Conservation (phyloP, 2,113 vertebrate genomes). For the Acrocephalus kingi region DNA sequence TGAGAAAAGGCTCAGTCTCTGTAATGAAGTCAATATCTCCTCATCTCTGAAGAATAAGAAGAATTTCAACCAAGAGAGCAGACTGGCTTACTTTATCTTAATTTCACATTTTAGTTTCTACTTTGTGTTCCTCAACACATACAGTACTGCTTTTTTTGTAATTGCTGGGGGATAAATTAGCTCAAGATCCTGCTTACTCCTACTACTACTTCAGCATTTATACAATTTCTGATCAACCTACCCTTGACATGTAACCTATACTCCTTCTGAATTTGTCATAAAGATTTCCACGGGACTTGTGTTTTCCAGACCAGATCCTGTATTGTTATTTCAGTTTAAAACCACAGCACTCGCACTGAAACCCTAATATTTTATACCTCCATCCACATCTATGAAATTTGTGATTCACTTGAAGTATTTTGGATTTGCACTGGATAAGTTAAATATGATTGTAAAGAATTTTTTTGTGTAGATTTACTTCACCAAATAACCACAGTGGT, state of each 20-base stretch:
- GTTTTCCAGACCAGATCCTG: neutral
- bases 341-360: neutral
- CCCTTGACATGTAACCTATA: constrained; percentile 25
- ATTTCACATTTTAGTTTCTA: constrained; percentile 3
- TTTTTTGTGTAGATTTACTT: neutral
- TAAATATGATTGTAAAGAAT: neutral
- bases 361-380: neutral
- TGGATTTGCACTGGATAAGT: neutral
- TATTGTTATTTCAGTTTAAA: constrained; percentile 9
- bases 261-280: constrained; percentile 5
- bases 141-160: neutral
- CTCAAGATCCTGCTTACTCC: constrained; percentile 3
- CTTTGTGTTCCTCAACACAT: neutral
- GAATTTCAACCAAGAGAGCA: neutral
- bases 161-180: constrained; percentile 24
- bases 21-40: neutral
- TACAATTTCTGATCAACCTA: neutral
- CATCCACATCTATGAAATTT: neutral
- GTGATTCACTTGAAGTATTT: neutral
- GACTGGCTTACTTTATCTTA: neutral
- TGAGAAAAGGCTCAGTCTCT: neutral
- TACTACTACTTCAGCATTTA: neutral
- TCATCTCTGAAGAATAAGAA: neutral
- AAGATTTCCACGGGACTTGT: constrained; percentile 17
- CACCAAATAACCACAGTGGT: neutral